Percentiles rank a stretch among this genome's conserved stretches.
Evolutionary conservation across 2,113 vertebrate genomes (phyloP).

Genomic region (Delphinapterus leucas): DNA sequence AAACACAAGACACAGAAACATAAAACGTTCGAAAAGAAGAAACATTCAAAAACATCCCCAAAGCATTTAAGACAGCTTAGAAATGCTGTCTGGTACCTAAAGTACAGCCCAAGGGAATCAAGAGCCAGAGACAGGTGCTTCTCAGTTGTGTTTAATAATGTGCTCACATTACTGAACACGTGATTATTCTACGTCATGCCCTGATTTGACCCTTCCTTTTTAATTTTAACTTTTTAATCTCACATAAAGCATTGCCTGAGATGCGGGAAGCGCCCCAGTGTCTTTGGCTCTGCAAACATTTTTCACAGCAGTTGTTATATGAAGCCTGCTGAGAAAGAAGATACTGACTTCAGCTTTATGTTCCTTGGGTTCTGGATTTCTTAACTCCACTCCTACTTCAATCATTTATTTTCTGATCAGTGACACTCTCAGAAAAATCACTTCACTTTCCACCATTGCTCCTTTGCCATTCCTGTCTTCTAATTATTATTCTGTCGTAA

Average conservation of each 20-base stretch:
- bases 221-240: neutral
- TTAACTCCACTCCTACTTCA: neutral
- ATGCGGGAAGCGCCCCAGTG: neutral
- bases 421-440: neutral
- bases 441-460: neutral
- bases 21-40: neutral
- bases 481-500: neutral
- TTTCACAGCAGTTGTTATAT: neutral
- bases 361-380: neutral
- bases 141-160: neutral
- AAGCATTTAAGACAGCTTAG: neutral
- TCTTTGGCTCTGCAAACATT: neutral
- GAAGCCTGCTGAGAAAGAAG: neutral
- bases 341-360: neutral
- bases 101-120: neutral
- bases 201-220: neutral
- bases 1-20: slow-evolving; percentile 74
- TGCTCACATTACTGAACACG: neutral
- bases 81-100: neutral
- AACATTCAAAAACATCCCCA: neutral
- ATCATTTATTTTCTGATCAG: neutral
- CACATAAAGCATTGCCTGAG: neutral
- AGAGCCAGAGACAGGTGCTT: neutral
- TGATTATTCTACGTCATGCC: accelerated
- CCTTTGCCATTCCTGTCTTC: neutral